A percentile compares a stretch with the other conserved stretches of the same genome.
Evolutionary conservation across 2,888 invertebrate species (phyloP).

Genomic region (Coenonympha glycerion): DNA sequence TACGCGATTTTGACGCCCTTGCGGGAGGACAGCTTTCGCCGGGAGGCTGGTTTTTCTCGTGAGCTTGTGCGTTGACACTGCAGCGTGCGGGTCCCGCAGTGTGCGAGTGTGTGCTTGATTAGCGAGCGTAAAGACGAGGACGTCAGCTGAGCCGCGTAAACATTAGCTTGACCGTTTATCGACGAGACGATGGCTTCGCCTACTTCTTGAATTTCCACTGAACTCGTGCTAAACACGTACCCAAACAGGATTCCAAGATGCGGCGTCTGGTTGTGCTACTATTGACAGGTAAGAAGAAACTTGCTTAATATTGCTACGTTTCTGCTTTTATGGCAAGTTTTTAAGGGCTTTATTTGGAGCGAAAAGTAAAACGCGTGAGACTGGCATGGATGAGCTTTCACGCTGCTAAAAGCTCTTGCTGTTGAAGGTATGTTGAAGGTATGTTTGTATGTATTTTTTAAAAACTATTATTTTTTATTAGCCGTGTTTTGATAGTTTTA

Average conservation of each 20-base stretch:
- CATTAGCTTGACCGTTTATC: conserved; percentile 49
- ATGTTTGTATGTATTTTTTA: too few species aligned
- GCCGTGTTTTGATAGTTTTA: neutral
- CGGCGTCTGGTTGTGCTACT: conserved; percentile 54
- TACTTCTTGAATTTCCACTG: conserved; percentile 45
- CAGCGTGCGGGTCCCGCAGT: conserved; percentile 73
- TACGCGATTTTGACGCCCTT: conserved; percentile 17
- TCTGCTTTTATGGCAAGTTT: neutral
- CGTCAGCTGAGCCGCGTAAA: conserved; percentile 73
- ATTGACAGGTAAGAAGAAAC: conserved; percentile 51
- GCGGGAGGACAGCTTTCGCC: conserved; percentile 57
- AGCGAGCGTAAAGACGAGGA: conserved; percentile 58
- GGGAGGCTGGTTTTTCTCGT: conserved; percentile 66
- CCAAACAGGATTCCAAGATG: conserved; percentile 51
- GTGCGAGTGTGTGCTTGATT: conserved; percentile 74
- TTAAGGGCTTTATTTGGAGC: neutral
- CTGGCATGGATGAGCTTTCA: neutral
- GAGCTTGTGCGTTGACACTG: conserved; percentile 72
- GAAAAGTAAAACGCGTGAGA: neutral
- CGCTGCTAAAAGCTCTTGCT: neutral
- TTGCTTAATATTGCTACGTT: neutral
- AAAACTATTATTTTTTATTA: neutral
- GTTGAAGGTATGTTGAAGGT: too few species aligned
- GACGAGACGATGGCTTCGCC: conserved; percentile 55
- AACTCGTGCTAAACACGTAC: conserved; percentile 35